Evolutionary conservation across 1,140 invertebrate species (phyloP), one percentile per base, ranked within the genome.

Genomic region (Rhopalosiphum maidis): DNA sequence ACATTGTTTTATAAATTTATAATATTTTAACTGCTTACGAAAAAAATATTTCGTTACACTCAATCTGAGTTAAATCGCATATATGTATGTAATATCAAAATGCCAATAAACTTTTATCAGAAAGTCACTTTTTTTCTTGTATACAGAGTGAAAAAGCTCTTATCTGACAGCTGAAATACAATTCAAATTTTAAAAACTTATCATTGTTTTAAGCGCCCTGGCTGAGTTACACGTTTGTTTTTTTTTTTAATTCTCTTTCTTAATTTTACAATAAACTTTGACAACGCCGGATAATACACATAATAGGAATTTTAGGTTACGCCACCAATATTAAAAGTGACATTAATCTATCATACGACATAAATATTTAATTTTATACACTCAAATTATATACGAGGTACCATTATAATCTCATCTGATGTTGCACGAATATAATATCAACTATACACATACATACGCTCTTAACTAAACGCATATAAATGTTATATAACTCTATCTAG

Each of bases 331-430:
- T 77, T 35, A n/a, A n/a, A 6, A n/a, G 60, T 77, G n/a, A 35
- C 30, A 77, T 77, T n/a, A 77, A 77, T 77, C n/a, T n/a, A 77
- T 77, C 15, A 77, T 77, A 15, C 15, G n/a, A 1, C 60, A 77
- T 77, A n/a, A 77, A 77, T n/a, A n/a, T n/a, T 77, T 77, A 77
- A 77, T 77, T 77, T 77, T 77, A 77, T 77, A 77, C 60, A n/a
- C 3, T n/a, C 30, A 35, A n/a, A 77, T n/a, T 77, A 77, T 77
- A n/a, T 77, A 18, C 30, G 4, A 68, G 60, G 15, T 68, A 68
- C 30, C 55, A 60, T 60, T 15, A n/a, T 77, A 77, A 77, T 77
- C 60, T n/a, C 60, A n/a, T 77, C 60, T 21, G 60, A 77, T n/a
- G 4, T 5, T n/a, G 2, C 1, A 68, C 30, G 5, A 5, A n/a